These are phyloP conservation scores for Epistrophe grossulariae DNA, from an alignment of 2,888 invertebrate species.

Conservation along the genomic window DNA sequence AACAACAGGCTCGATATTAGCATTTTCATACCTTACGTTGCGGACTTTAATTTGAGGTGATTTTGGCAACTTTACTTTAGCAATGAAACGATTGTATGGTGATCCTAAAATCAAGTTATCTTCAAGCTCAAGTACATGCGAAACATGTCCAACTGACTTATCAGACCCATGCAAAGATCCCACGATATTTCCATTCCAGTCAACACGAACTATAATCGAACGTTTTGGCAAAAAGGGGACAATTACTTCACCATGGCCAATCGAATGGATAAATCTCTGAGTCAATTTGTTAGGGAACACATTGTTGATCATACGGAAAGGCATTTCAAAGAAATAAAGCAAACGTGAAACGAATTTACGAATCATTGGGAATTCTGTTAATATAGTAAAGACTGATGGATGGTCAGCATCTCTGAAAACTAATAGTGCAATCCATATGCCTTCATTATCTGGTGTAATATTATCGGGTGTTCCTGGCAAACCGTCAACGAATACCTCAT, in stretches of 20 bases:
- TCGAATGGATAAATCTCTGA: conserved; percentile 87
- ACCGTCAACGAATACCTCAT: conserved; percentile 92
- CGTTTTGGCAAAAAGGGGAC: conserved; percentile 82
- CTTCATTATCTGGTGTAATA: conserved; percentile 87
- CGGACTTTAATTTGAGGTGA: conserved; percentile 80
- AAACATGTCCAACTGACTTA: conserved; percentile 85
- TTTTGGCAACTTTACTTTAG: conserved; percentile 86
- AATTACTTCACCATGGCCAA: conserved; percentile 87
- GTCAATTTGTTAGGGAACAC: conserved; percentile 88
- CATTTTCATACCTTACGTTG: conserved; percentile 82
- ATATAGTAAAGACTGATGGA: conserved; percentile 85
- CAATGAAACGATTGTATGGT: conserved; percentile 88
- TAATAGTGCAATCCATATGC: conserved; percentile 88
- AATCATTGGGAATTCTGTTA: conserved; percentile 87
- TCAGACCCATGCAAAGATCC: conserved; percentile 88
- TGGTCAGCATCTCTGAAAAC: conserved; percentile 85
- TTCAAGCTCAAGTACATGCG: conserved; percentile 88
- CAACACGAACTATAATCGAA: conserved; percentile 87
- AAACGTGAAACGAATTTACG: conserved; percentile 88
- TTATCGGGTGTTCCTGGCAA: conserved; percentile 87
- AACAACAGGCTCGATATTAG: conserved; percentile 79
- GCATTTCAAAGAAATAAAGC: conserved; percentile 86
- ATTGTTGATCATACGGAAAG: conserved; percentile 87
- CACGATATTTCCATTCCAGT: conserved; percentile 89
- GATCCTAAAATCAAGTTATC: conserved; percentile 88